These are phyloP conservation scores for Sander vitreus DNA, from an alignment of 2,113 vertebrate species.

Conservation along the genomic window DNA sequence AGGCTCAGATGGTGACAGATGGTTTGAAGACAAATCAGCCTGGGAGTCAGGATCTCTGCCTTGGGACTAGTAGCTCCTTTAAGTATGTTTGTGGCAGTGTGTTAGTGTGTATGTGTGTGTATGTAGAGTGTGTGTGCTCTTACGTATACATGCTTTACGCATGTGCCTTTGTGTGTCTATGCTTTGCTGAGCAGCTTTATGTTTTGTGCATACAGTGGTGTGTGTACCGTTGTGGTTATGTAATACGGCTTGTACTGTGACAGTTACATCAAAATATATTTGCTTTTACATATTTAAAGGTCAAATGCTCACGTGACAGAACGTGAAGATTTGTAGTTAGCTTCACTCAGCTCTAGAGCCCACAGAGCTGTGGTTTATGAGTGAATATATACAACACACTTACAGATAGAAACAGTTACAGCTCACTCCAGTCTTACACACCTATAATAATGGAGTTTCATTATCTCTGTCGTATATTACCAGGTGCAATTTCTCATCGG, in stretches of 20 bases:
- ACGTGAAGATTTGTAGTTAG: slow-evolving; percentile 16
- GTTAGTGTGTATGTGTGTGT: slow-evolving; percentile 2
- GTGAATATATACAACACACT: background rate
- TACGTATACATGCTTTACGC: background rate
- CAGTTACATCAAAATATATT: slow-evolving; percentile 3
- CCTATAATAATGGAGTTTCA: slow-evolving; percentile 36
- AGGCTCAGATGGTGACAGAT: slow-evolving; percentile 84
- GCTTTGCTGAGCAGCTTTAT: background rate
- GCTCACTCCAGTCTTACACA: slow-evolving; percentile 17
- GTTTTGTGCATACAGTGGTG: background rate
- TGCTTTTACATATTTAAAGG: slow-evolving; percentile 23
- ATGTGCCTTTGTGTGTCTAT: background rate
- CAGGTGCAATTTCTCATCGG: slow-evolving; percentile 48
- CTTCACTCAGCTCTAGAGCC: background rate
- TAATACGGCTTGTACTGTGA: slow-evolving; percentile 1
- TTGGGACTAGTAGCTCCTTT: slow-evolving; percentile 42
- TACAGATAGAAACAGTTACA: background rate
- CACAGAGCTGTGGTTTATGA: slow-evolving; percentile 20
- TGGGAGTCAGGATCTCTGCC: slow-evolving; percentile 78
- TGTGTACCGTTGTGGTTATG: slow-evolving; percentile 3
- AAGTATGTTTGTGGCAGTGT: slow-evolving; percentile 20
- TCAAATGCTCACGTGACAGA: background rate
- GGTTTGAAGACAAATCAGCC: slow-evolving; percentile 78
- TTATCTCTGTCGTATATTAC: slow-evolving; percentile 43
- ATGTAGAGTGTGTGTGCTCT: background rate